Evolutionary conservation across 2,113 vertebrate species (phyloP), one percentile per base, ranked within the genome.

Genomic region (Echinops telfairi): DNA sequence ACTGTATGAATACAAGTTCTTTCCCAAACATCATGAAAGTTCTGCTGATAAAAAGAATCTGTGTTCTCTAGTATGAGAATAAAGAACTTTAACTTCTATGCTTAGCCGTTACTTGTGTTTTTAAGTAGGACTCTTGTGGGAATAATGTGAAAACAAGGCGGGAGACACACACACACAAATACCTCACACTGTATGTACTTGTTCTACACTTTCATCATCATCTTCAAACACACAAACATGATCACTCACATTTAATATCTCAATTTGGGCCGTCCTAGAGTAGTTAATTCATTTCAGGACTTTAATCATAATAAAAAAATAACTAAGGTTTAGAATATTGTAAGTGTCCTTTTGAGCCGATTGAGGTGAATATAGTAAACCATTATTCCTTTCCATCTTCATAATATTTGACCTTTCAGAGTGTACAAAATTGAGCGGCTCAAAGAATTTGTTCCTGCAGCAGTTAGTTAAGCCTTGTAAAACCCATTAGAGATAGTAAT

Each of bases 321-420:
- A 83, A 88, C 22, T 81, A 40, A 95, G 82, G 79, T 80, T 94
- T 78, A 79, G 86, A 85, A 15, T 83, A 38, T 94, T 68, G 62
- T 6, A 84, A 89, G 7, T 85, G 29, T 91, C 77, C 78, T 95
- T 89, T 78, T 92, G 90, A 94, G 89, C 79, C 76, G 85, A 8
- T 76, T 73, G 90, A 94, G 75, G 57, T 14, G 1, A 75, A 62
- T 62, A 82, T 57, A 86, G 31, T 62, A 92, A 89, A 60, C 75
- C 75, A 89, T 95, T 94, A 91, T 88, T 78, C 70, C 57, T 78
- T 93, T 95, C 92, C 85, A 64, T 95, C 85, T 93, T 97, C 93
- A 91, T 90, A 94, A 91, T 94, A 92, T 90, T 92, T 97, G 96
- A 95, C 95, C 90, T 95, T 93, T 91, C 94, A 95, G 94, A 93